Base-by-base conservation (phyloP, 1,140 invertebrate genomes). In the Dendroctonus valens region DNA sequence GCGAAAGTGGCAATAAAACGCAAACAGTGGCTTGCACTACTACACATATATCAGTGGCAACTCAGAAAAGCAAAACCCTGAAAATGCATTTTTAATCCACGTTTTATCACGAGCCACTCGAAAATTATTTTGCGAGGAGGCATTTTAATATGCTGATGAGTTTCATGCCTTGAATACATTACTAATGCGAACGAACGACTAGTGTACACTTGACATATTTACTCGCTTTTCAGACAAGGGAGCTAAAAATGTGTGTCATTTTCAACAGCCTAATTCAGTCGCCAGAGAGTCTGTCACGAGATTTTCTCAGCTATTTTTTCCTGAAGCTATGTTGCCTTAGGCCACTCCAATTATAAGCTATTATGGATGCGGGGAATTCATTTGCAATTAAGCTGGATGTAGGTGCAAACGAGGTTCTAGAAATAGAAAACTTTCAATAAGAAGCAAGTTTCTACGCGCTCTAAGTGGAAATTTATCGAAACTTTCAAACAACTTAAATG, bases 81-180 rank as follows among this genome's bases (percentile, higher is more conserved):
- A 52, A 52, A 52, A 52, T 52, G 50, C 50, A 14, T 26, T 48
- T 48, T 48, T 48, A 48, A 48, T 48, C 46, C 46, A n/a, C 14
- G 46, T 48, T 48, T 48, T 48, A 11, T 48, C 11, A 48, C 46
- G 9, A 52, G 50, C 50, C 37, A 52, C 50, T 52, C 50, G 50
- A 52, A 52, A 52, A 52, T 52, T 52, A 26, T 52, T 52, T 52
- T 52, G 12, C n/a, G n/a, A n/a, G 26, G 15, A 48, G 46, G 46
- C 46, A 52, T 52, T 52, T 26, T 52, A 52, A 52, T 52, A 52
- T 26, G 50, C 50, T 52, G 15, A 52, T 52, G 50, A 52, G 15
- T 52, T 9, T 26, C 50, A 52, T n/a, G 50, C 50, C 50, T 26
- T 5, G 50, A 52, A 52, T 52, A 52, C 50, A 26, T 52, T n/a